phyloP scores from a whole-genome alignment of 2,797 vertebrate genomes.

The Liasis olivaceus region DNA sequence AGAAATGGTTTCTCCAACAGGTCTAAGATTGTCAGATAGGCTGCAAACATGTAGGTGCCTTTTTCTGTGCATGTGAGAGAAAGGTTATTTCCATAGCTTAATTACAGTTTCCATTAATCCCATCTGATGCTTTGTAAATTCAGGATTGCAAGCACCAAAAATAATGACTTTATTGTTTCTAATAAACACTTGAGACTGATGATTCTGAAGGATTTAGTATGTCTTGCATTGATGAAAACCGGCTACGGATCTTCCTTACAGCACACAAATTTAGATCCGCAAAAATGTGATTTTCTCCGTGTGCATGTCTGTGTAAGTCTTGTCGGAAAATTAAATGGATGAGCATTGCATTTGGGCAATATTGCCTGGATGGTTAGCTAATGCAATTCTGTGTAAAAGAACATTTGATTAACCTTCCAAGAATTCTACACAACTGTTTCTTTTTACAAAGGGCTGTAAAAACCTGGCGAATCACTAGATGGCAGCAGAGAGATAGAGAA shows the following conservation, averaged over 20 bases:
- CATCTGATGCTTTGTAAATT: constrained; percentile 72
- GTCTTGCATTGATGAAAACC: constrained; percentile 63
- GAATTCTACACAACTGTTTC: neutral
- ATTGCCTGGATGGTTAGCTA: neutral
- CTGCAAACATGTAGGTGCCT: constrained; percentile 60
- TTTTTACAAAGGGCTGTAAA: neutral
- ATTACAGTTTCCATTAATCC: constrained; percentile 78
- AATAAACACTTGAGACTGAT: constrained; percentile 72
- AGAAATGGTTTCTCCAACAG: constrained; percentile 57
- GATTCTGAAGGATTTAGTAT: constrained; percentile 62
- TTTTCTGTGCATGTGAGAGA: constrained; percentile 62
- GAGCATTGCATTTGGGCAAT: neutral
- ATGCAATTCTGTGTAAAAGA: neutral
- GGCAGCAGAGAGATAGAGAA: neutral
- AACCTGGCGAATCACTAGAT: neutral
- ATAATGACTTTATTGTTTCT: constrained; percentile 64
- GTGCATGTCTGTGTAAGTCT: constrained; percentile 35
- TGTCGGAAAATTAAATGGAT: neutral
- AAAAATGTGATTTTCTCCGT: constrained; percentile 42
- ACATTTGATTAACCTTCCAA: neutral
- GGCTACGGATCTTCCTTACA: constrained; percentile 42
- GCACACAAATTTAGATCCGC: constrained; percentile 28
- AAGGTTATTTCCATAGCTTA: constrained; percentile 78
- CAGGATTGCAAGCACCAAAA: constrained; percentile 63
- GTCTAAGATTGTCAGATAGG: constrained; percentile 63